A percentile compares a stretch with the other conserved stretches of the same genome.
Conservation (phyloP, 2,113 vertebrate genomes). For the Cyprichromis sp. region DNA sequence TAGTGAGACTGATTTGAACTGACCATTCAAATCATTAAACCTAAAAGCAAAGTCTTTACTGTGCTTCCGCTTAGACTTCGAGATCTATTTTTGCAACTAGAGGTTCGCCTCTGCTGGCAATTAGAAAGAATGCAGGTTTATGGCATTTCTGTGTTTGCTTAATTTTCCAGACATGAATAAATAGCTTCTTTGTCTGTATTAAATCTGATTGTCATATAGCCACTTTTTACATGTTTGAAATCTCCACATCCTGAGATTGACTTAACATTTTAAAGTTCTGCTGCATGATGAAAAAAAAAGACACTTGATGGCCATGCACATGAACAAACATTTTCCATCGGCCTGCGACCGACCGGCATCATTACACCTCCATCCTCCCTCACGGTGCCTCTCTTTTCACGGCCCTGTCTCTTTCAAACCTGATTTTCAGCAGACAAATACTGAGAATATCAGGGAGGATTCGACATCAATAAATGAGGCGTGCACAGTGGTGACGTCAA, state of each 20-base stretch:
- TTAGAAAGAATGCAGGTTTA: background rate
- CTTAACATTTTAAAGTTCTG: background rate
- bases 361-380: background rate
- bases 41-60: background rate
- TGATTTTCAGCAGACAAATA: constrained; percentile 10
- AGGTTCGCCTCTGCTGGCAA: background rate
- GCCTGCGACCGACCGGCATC: background rate
- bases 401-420: background rate
- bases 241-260: background rate
- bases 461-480: constrained; percentile 13
- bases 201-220: background rate
- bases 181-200: background rate
- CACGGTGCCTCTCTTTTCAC: background rate
- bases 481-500: background rate
- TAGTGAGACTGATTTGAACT: background rate
- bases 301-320: background rate
- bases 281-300: background rate
- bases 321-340: background rate
- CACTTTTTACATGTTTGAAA: background rate
- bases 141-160: background rate
- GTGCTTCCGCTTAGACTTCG: rapidly evolving
- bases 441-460: background rate
- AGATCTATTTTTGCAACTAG: background rate
- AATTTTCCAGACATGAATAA: background rate
- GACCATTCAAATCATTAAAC: background rate